Base-by-base conservation (phyloP, 2,797 vertebrate species). In the Valencia hispanica region DNA sequence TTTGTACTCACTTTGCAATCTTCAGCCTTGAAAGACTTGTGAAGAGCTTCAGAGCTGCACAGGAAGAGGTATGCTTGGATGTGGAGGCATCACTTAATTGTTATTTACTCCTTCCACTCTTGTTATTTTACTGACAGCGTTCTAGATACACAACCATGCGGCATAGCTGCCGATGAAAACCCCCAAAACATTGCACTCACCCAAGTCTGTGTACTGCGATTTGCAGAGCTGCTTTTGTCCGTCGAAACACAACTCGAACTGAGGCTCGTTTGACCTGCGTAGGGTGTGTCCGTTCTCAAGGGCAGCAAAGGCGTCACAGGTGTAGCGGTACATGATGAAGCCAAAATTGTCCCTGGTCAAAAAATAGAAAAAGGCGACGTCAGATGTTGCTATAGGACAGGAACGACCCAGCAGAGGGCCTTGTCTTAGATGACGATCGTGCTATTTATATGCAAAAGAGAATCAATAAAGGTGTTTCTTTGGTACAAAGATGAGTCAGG, bases 281-380 rank as follows among this genome's bases (percentile, higher is more conserved):
- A 99, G 95, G 94, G 97, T 97, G 93, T 98, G 97, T 96, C 97
- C 98, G 74, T 98, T 98, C 95, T 99, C 97, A 92, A 99, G 96
- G 95, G 98, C 98, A 94, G 97, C 97, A 53, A 98, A 97, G 90
- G 97, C 98, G 70, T 99, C 98, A 96, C 98, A 99, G 92, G 97
- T 99, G 84, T 98, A 99, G 95, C 98, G 97, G 96, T 98, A 99
- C 89, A 97, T 99, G 96, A 99, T 98, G 96, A 99, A 99, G 96
- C 97, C 98, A 91, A 98, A 99, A 95, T 96, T 97, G 95, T 98
- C 97, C 96, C 98, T 99, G 96, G 84, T 89, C 73, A 69, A 39
- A 75, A 43, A 89, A 94, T 70, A 93, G 83, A 92, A 89, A 93
- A 89, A 74, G n/a, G 66, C 81, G 78, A 87, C 47, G 77, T 93